Percentiles rank a stretch among this genome's conserved stretches.
Conservation (phyloP, 2,797 vertebrate species). For the Scleropages formosus region DNA sequence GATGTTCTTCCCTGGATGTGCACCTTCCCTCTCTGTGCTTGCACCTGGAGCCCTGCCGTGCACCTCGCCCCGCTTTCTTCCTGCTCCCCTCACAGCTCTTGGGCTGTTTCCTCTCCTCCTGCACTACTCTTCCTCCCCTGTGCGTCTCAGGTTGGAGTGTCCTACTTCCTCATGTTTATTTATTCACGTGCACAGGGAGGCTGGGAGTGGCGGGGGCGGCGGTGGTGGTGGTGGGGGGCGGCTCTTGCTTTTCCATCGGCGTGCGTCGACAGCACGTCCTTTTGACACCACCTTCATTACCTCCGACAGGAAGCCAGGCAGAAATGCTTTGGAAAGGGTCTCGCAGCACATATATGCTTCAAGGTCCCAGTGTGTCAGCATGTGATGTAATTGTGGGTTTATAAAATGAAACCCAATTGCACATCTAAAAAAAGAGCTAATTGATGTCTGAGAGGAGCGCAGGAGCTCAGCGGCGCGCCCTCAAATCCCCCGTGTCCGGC, state of each 20-base stretch:
- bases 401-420: background rate
- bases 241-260: too few species aligned
- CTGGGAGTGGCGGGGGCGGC: constrained; percentile 43
- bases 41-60: constrained; percentile 50
- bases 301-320: too few species aligned
- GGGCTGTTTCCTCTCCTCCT: constrained; percentile 25
- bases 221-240: constrained; percentile 35
- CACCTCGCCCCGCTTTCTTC: constrained; percentile 48
- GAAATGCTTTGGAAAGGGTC: too few species aligned
- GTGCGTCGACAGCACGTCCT: background rate
- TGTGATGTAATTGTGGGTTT: background rate
- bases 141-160: constrained; percentile 43
- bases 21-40: constrained; percentile 34
- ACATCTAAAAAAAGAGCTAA: background rate
- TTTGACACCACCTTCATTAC: background rate
- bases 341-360: too few species aligned
- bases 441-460: background rate
- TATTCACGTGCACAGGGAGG: constrained; percentile 54
- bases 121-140: constrained; percentile 29
- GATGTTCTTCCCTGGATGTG: constrained; percentile 42
- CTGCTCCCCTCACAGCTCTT: constrained; percentile 32
- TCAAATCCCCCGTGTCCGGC: background rate
- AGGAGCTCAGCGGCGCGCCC: background rate
- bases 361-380: background rate
- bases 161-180: constrained; percentile 52